These are phyloP conservation scores for Esox lucius DNA, from an alignment of 2,797 vertebrate species.

Conservation along the genomic window DNA sequence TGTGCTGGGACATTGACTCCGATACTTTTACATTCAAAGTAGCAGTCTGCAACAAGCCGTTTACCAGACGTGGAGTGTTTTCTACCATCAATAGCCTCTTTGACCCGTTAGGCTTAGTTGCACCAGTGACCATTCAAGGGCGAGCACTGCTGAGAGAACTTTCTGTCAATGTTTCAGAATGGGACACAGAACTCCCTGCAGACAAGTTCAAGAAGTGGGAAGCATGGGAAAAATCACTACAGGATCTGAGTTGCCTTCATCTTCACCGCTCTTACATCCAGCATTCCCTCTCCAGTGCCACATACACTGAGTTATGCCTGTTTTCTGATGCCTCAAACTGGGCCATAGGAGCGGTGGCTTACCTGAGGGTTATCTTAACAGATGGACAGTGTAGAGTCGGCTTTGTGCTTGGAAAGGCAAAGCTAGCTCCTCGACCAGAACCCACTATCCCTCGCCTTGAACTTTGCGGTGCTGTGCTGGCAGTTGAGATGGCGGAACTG, in stretches of 20 bases:
- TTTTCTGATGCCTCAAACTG: constrained; percentile 1
- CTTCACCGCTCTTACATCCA: too few species aligned
- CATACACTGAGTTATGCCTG: not conserved
- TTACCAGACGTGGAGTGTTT: constrained; percentile 10
- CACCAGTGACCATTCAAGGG: not conserved
- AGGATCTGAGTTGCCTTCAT: too few species aligned
- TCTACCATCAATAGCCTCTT: constrained; percentile 8
- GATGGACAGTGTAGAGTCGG: not conserved
- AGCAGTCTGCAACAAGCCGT: not conserved
- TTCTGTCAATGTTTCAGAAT: not conserved
- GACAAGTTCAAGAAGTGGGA: not conserved
- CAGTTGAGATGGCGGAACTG: too few species aligned
- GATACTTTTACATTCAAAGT: constrained; percentile 8
- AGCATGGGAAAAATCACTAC: not conserved
- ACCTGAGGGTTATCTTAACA: too few species aligned
- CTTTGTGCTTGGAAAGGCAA: not conserved
- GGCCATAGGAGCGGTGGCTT: not conserved
- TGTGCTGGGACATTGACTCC: not conserved
- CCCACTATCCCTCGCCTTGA: not conserved
- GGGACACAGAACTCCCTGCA: not conserved
- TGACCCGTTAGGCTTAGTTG: not conserved
- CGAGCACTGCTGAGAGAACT: constrained; percentile 1
- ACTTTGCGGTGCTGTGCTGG: not conserved
- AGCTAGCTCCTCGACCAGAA: not conserved
- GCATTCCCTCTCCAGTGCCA: not conserved